These are phyloP conservation scores for Peromyscus attwateri DNA, from an alignment of 2,797 vertebrate genomes.

Conservation along the genomic window DNA sequence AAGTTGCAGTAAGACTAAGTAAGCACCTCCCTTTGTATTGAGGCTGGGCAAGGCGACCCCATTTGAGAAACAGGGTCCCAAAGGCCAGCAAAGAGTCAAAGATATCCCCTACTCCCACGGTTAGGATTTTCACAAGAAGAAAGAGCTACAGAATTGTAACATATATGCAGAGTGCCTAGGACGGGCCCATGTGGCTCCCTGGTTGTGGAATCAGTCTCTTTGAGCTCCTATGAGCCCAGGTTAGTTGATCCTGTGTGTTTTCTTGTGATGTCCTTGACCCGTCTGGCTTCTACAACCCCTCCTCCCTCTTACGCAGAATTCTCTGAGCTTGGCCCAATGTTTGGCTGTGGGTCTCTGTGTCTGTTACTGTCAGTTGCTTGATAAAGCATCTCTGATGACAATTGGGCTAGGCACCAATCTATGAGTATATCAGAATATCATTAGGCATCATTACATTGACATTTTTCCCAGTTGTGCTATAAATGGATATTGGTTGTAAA, in stretches of 20 bases:
- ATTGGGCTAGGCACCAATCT: background rate
- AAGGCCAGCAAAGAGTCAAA: background rate
- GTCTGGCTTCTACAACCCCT: background rate
- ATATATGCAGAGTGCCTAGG: background rate
- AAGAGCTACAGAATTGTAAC: background rate
- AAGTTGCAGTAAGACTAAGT: background rate
- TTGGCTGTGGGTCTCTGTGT: background rate
- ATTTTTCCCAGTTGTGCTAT: background rate
- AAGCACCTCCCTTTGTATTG: background rate
- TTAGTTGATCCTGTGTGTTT: background rate
- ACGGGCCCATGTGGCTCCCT: background rate
- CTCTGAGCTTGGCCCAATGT: background rate
- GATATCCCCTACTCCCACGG: background rate
- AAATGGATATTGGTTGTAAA: background rate
- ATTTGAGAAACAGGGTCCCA: background rate
- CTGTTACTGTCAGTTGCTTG: background rate
- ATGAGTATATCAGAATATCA: background rate
- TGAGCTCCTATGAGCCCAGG: background rate
- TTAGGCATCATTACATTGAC: background rate
- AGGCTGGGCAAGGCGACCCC: background rate
- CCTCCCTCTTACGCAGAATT: background rate
- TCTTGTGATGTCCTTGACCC: background rate
- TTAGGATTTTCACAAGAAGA: background rate
- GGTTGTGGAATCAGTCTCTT: background rate
- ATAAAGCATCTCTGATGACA: background rate